phyloP scores from a whole-genome alignment of 2,113 vertebrate genomes.

The Vanacampus margaritifer region DNA sequence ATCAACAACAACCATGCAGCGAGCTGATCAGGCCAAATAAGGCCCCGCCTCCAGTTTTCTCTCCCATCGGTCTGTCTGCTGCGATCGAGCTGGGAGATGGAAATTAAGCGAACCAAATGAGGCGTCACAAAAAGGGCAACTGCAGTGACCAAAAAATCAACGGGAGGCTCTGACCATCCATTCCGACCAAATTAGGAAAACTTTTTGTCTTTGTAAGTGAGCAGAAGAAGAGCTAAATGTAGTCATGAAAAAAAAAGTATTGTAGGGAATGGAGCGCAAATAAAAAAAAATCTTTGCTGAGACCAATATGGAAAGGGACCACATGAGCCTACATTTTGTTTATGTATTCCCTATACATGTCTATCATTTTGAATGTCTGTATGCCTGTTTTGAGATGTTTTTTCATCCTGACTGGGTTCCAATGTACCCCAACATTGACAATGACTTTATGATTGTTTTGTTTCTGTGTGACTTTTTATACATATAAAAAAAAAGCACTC shows the following conservation, averaged over 20 bases:
- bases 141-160: constrained; percentile 82
- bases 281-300: constrained; percentile 61
- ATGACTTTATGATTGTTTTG: constrained; percentile 77
- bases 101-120: constrained; percentile 82
- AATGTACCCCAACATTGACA: constrained; percentile 62
- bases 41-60: constrained; percentile 86
- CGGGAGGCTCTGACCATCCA: constrained; percentile 40
- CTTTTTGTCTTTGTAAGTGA: constrained; percentile 60
- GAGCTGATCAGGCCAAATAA: constrained; percentile 95
- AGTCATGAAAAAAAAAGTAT: constrained; percentile 47
- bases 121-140: constrained; percentile 69
- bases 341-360: constrained; percentile 29
- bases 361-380: constrained; percentile 70
- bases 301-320: constrained; percentile 77
- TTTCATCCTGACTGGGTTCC: constrained; percentile 49
- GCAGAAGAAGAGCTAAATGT: constrained; percentile 54
- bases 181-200: constrained; percentile 71
- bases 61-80: constrained; percentile 74
- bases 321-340: constrained; percentile 65
- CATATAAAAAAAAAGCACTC: constrained; percentile 86
- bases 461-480: constrained; percentile 82
- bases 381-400: constrained; percentile 77
- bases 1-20: constrained; percentile 94
- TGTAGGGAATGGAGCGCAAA: constrained; percentile 4
- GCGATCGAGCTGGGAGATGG: constrained; percentile 10